Percentiles rank a stretch among this genome's conserved stretches.
Conservation (phyloP, 2,113 vertebrate genomes). For the Carollia perspicillata region DNA sequence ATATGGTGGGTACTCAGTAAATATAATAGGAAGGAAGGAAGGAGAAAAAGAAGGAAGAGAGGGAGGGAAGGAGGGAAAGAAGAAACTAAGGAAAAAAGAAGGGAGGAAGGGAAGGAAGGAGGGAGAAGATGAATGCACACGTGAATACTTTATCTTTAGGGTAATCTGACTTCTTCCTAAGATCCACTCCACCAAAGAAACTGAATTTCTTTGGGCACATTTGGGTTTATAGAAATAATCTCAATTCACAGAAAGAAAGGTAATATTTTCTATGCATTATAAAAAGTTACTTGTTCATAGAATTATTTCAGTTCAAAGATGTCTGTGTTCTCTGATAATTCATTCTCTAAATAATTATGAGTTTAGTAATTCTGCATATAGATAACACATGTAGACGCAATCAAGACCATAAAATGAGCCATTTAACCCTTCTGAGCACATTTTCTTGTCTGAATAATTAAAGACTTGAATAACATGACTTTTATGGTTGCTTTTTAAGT, state of each 20-base stretch:
- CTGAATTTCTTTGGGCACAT: background rate
- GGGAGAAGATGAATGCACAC: background rate
- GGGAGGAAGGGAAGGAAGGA: background rate
- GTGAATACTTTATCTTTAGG: background rate
- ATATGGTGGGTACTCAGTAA: background rate
- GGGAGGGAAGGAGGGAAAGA: background rate
- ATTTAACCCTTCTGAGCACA: background rate
- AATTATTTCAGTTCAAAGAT: slow-evolving; percentile 13
- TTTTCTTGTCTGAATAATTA: background rate
- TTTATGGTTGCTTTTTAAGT: slow-evolving; percentile 32
- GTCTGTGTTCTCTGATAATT: background rate
- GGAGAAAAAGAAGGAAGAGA: background rate
- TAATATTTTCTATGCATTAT: background rate
- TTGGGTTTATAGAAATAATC: background rate
- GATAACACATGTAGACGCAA: background rate
- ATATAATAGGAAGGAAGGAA: background rate
- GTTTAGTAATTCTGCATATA: background rate
- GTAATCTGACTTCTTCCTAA: background rate
- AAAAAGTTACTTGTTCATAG: slow-evolving; percentile 18
- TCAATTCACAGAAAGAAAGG: background rate
- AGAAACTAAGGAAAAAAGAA: background rate
- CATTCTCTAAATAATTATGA: slow-evolving; percentile 18
- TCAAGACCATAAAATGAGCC: background rate
- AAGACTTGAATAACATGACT: background rate
- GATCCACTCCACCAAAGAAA: background rate